These are phyloP conservation scores for Heliothis virescens DNA, from an alignment of 1,140 invertebrate species.

Conservation along the genomic window DNA sequence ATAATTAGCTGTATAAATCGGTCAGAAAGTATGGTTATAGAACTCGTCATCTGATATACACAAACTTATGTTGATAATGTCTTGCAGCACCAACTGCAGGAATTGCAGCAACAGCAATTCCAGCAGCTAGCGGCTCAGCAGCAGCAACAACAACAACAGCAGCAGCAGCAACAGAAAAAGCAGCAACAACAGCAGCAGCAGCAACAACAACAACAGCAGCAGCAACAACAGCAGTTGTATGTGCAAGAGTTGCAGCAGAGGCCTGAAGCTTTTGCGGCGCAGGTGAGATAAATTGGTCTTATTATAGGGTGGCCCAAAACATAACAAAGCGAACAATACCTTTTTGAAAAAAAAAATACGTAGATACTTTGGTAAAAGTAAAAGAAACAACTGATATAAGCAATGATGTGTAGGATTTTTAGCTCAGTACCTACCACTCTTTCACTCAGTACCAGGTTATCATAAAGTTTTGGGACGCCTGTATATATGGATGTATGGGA, in stretches of 20 bases:
- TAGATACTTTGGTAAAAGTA: too few species aligned
- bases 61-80: neutral
- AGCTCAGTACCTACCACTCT: too few species aligned
- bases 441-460: too few species aligned
- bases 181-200: conserved; percentile 74
- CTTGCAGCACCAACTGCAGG: conserved; percentile 68
- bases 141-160: conserved; percentile 74
- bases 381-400: too few species aligned
- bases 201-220: conserved; percentile 78
- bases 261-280: conserved; percentile 69
- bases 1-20: neutral
- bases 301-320: neutral
- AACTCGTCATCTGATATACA: neutral
- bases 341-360: too few species aligned
- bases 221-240: conserved; percentile 79
- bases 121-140: conserved; percentile 73
- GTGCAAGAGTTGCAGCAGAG: conserved; percentile 68
- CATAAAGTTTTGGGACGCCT: too few species aligned
- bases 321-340: too few species aligned
- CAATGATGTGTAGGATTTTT: too few species aligned
- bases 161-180: conserved; percentile 66
- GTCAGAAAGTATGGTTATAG: neutral
- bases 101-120: conserved; percentile 80
- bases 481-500: too few species aligned
- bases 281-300: conserved; percentile 56